Conservation (phyloP, 2,797 vertebrate genomes). For the Morelia viridis region DNA sequence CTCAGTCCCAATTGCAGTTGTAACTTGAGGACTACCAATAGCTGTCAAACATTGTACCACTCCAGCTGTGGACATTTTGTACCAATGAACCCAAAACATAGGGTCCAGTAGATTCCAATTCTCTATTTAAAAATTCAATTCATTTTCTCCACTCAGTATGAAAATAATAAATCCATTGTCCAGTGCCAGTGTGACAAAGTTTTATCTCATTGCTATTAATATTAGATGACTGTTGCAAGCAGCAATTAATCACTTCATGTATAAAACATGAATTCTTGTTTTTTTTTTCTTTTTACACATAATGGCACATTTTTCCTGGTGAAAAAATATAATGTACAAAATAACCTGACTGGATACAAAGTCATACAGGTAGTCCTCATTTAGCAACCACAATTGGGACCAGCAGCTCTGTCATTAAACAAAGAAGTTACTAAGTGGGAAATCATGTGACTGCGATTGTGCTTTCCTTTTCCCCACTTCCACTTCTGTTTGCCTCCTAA, state of each 20-base stretch:
- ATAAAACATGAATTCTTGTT: background rate
- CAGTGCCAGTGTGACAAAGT: background rate
- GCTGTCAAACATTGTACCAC: background rate
- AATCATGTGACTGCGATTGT: too few species aligned
- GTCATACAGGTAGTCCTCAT: too few species aligned
- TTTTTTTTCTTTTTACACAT: background rate
- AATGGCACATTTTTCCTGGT: background rate
- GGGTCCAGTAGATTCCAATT: background rate
- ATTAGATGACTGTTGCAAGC: background rate
- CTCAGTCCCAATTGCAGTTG: too few species aligned
- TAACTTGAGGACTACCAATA: too few species aligned
- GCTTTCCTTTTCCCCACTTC: too few species aligned
- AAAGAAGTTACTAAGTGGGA: too few species aligned
- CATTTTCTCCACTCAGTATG: background rate
- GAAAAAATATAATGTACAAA: background rate
- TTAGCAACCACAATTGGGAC: too few species aligned
- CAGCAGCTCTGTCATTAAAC: too few species aligned
- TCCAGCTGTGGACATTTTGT: background rate
- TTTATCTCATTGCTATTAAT: background rate
- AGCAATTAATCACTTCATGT: background rate
- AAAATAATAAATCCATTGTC: background rate
- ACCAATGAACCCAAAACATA: background rate
- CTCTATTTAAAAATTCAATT: background rate
- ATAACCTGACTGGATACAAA: too few species aligned
- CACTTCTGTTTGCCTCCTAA: too few species aligned